Base-by-base conservation (phyloP, 2,113 vertebrate species). In the Petaurus breviceps region DNA sequence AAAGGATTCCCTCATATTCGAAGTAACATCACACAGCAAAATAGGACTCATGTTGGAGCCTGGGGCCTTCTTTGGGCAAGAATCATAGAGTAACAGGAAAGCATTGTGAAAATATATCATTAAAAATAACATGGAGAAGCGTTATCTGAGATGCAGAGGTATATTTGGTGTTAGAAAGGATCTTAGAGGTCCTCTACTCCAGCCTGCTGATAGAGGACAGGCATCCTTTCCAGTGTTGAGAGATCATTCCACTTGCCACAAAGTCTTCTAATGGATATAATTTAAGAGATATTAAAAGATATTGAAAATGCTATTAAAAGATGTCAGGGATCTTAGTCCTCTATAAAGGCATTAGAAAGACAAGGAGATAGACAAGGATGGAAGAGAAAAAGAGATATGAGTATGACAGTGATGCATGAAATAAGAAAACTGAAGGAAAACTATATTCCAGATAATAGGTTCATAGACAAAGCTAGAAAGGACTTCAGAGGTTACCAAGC, bases 1-100 rank as follows among this genome's bases (percentile, higher is more conserved):
- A 98, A 98, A 94, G 94, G 9, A 2, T 95, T 97, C 23, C 49
- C 47, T 91, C 51, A 8, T 24, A 46, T n/a, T 55, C 52, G 50
- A 25, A 92, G 91, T 68, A 51, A 89, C 50, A 3, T 12, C 89
- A 95, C 89, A 97, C 8, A 53, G 77, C 10, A 52, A 90, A 26
- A 90, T 91, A 95, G 95, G 2, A 50, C 8, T 46, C 8, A 47
- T 49, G 89, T 26, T 90, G 89, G 46, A n/a, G 43, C 96, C 91
- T 28, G 46, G 10, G 51, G 94, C 89, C 90, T 96, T 96, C 90
- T 93, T 68, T 90, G 46, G 31, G 53, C 96, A 55, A 51, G 95
- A 97, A 94, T 52, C 26, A 54, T 46, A 90, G 31, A 51, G 68
- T 16, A 52, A 94, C 94, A 49, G 95, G 93, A 95, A 94, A 28